Base-by-base conservation (phyloP, 2,797 vertebrate genomes). In the Dicrostonyx torquatus region DNA sequence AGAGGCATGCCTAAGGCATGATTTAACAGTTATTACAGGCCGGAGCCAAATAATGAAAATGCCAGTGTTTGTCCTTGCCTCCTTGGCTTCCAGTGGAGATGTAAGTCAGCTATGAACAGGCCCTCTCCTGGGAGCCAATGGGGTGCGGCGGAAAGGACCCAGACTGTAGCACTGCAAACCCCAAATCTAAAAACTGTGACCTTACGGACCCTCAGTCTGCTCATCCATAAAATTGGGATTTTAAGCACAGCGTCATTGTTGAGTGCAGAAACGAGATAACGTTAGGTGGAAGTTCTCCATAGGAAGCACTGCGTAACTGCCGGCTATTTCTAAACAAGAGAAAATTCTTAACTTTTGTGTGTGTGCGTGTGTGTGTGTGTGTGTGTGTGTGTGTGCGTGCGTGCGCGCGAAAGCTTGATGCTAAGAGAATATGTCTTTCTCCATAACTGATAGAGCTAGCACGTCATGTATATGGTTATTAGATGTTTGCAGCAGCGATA, bases 11-110 rank as follows among this genome's bases (percentile, higher is more conserved):
- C 97, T 93, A 97, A 96, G 94, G 85, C 94, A 93, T 96, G 95
- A 97, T 78, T 97, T 97, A 96, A 79, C 94, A 91, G 94, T 90
- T 95, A 94, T 96, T 98, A 97, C 91, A 82, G 78, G 64, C 90
- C 90, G 95, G 97, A 90, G 34, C 92, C 90, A 95, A 95, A 93
- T 96, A 90, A 94, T 92, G 89, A 75, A 97, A 97, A 96, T 86
- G 93, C 85, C 95, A 96, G 94, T 84, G 50, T 97, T 89, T 95
- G 89, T 95, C 83, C 96, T 72, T 66, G 70, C 76, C 77, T 95
- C n/a, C 70, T 55, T n/a, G n/a, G 90, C 55, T 58, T 94, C 93
- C 93, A 80, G 17, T 60, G 29, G 93, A 88, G 90, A 53, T 22
- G 91, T 48, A 91, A 78, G 64, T 97, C 94, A 89, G 82, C 89